Evolutionary conservation across 1,140 invertebrate species (phyloP).

Genomic region (Limonius californicus): DNA sequence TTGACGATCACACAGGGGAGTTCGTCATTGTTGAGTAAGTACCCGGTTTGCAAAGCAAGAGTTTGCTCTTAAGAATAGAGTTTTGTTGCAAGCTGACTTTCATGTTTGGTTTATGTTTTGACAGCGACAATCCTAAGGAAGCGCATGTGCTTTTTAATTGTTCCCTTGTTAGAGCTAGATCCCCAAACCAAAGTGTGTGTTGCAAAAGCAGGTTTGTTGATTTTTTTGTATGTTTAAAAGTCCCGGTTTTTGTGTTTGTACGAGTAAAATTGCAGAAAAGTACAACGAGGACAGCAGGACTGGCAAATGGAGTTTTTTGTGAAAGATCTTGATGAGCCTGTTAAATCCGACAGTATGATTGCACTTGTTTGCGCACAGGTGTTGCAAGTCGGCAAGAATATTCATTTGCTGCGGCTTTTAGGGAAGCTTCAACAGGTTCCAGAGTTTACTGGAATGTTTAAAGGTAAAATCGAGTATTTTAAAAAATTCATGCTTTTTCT

Average conservation of each 20-base stretch:
- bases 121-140: constrained; percentile 1
- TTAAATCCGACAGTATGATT: constrained; percentile 21
- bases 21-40: constrained; percentile 52
- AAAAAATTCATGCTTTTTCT: too few species aligned
- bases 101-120: background rate
- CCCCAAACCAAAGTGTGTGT: too few species aligned
- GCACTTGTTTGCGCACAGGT: constrained; percentile 35
- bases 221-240: background rate
- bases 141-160: background rate
- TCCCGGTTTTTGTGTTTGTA: too few species aligned
- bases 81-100: too few species aligned
- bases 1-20: constrained; percentile 53
- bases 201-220: too few species aligned
- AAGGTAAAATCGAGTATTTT: background rate
- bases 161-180: too few species aligned
- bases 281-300: background rate
- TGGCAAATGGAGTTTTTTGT: constrained; percentile 15
- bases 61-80: too few species aligned
- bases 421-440: constrained; percentile 31
- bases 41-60: too few species aligned
- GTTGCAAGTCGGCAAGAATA: constrained; percentile 39
- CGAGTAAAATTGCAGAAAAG: background rate
- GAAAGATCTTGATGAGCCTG: background rate
- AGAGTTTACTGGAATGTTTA: background rate
- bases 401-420: constrained; percentile 38